Conservation (phyloP, 92 coral and sea anemone species). For the Phymanthus crucifer region DNA sequence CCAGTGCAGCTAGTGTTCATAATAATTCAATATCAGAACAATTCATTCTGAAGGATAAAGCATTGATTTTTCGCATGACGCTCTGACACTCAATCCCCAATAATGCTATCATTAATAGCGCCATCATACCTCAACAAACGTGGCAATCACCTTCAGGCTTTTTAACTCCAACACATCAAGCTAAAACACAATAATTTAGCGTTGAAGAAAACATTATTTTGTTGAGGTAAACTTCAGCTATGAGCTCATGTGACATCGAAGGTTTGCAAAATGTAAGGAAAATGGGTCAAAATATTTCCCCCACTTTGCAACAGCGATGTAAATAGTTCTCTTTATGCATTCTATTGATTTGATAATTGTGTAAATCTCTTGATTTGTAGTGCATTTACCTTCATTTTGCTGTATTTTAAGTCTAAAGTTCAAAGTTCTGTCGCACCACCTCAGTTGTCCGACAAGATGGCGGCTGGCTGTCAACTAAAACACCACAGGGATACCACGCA, state of each 20-base stretch:
- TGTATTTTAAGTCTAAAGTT: not conserved
- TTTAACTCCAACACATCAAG: slow-evolving; percentile 10
- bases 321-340: not conserved
- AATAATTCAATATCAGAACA: no score
- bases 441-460: not conserved
- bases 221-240: no score
- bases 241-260: no score
- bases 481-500: not conserved
- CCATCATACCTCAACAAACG: slow-evolving; percentile 14
- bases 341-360: not conserved
- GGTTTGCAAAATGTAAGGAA: not conserved
- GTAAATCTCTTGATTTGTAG: not conserved
- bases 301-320: not conserved
- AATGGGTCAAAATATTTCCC: not conserved
- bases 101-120: not conserved
- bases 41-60: no score
- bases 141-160: slow-evolving; percentile 2
- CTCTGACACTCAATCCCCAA: no score
- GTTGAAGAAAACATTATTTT: not conserved
- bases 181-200: not conserved
- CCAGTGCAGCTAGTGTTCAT: no score
- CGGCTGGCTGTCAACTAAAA: not conserved
- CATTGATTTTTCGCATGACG: no score
- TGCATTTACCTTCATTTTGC: slow-evolving; percentile 1
- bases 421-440: not conserved